Conservation (phyloP, 2,113 vertebrate species). For the Seriola dumerili region DNA sequence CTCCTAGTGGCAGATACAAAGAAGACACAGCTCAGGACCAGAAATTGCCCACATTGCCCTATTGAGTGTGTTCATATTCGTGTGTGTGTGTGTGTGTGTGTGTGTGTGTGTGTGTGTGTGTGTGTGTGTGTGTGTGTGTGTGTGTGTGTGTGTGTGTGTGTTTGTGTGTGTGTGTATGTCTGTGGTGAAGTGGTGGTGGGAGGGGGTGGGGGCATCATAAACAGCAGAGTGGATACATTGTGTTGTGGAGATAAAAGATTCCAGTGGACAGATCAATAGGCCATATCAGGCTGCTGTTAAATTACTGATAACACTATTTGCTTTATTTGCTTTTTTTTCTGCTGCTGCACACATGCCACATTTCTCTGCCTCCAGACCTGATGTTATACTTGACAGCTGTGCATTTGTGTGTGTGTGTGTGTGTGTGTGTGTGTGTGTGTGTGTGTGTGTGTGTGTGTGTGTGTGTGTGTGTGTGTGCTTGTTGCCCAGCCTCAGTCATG, state of each 20-base stretch:
- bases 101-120: conserved; percentile 26
- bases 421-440: no score
- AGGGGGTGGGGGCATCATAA: conserved; percentile 62
- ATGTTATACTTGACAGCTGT: conserved; percentile 47
- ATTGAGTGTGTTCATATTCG: conserved; percentile 23
- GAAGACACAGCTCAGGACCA: no score
- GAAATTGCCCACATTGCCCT: neutral
- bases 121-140: conserved; percentile 26
- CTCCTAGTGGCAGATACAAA: no score
- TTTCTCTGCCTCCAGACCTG: conserved; percentile 69
- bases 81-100: conserved; percentile 20
- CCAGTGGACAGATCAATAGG: conserved; percentile 81
- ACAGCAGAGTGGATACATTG: conserved; percentile 81
- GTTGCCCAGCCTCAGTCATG: no score
- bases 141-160: conserved; percentile 9
- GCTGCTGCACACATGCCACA: conserved; percentile 62
- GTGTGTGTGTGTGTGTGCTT: no score
- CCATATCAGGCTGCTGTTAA: conserved; percentile 82
- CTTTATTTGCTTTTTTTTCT: conserved; percentile 81
- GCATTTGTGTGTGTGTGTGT: conserved; percentile 1
- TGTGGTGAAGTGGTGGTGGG: neutral
- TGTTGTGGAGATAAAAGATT: conserved; percentile 81
- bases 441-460: no score
- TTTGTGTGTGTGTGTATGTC: conserved; percentile 5
- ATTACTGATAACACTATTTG: conserved; percentile 84